Evolutionary conservation across 2,113 vertebrate genomes (phyloP).

Genomic region (Cyprinodon variegatus): DNA sequence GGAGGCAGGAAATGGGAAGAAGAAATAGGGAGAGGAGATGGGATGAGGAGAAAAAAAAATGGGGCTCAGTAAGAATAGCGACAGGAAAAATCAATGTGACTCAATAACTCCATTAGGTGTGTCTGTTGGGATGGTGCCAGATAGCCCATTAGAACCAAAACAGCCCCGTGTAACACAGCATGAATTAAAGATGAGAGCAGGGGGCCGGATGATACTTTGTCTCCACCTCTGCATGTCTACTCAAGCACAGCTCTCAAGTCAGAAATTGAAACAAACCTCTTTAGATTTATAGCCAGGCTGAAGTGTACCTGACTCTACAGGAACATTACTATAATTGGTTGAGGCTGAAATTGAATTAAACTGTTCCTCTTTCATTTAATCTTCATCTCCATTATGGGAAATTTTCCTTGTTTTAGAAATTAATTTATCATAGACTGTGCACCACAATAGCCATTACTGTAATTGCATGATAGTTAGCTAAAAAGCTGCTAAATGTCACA

Average conservation of each 20-base stretch:
- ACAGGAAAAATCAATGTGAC: slow-evolving; percentile 79
- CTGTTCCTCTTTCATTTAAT: background rate
- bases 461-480: background rate
- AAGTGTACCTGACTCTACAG: background rate
- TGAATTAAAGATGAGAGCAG: slow-evolving; percentile 78
- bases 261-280: background rate
- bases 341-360: background rate
- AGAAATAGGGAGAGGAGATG: slow-evolving; percentile 33
- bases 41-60: slow-evolving; percentile 43
- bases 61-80: slow-evolving; percentile 45
- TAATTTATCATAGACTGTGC: background rate
- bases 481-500: too few species aligned
- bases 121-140: slow-evolving; percentile 68
- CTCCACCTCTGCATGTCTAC: slow-evolving; percentile 25
- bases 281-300: background rate
- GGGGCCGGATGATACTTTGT: slow-evolving; percentile 58
- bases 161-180: slow-evolving; percentile 48
- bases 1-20: slow-evolving; percentile 10
- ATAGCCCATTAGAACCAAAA: slow-evolving; percentile 71
- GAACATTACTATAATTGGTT: background rate
- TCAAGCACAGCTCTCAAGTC: slow-evolving; percentile 6
- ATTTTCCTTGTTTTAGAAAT: too few species aligned
- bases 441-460: background rate
- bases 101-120: slow-evolving; percentile 74
- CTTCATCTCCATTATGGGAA: background rate